These are phyloP conservation scores for Notolabrus celidotus DNA, from an alignment of 2,797 vertebrate genomes.

Conservation along the genomic window DNA sequence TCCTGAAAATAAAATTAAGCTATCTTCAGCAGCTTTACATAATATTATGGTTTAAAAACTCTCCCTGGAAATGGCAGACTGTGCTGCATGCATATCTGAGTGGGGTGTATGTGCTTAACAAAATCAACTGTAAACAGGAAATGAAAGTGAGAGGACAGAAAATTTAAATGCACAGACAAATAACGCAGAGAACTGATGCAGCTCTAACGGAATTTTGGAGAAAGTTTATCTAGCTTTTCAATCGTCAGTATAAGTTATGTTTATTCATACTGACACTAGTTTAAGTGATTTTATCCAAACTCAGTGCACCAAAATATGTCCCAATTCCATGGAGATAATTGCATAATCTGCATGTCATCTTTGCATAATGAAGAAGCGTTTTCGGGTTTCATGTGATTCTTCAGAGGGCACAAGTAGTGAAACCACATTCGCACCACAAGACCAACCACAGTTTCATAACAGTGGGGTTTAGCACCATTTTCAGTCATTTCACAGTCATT, in stretches of 20 bases:
- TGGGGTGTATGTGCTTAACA: not conserved
- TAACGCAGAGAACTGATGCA: constrained; percentile 38
- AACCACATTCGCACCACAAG: constrained; percentile 59
- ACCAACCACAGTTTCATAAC: constrained; percentile 36
- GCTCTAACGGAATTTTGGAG: not conserved
- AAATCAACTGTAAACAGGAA: constrained; percentile 69
- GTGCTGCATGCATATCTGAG: constrained; percentile 21
- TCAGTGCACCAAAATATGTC: constrained; percentile 9
- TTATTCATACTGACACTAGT: constrained; percentile 1
- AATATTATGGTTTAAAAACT: no score
- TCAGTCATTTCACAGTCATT: constrained; percentile 29
- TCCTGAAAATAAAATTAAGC: no score
- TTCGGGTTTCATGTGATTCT: constrained; percentile 60
- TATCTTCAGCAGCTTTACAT: no score
- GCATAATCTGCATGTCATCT: constrained; percentile 46
- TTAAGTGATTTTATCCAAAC: constrained; percentile 5
- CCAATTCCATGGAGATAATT: constrained; percentile 5
- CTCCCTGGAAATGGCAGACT: constrained; percentile 6
- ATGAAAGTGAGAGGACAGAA: constrained; percentile 53
- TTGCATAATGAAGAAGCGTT: constrained; percentile 45
- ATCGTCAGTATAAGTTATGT: constrained; percentile 1
- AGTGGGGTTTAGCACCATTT: constrained; percentile 16
- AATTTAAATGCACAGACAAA: constrained; percentile 22
- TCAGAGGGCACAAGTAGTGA: constrained; percentile 40
- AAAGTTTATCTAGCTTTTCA: constrained; percentile 8